Conservation (phyloP, 2,888 invertebrate species). For the Xylota segnis region DNA sequence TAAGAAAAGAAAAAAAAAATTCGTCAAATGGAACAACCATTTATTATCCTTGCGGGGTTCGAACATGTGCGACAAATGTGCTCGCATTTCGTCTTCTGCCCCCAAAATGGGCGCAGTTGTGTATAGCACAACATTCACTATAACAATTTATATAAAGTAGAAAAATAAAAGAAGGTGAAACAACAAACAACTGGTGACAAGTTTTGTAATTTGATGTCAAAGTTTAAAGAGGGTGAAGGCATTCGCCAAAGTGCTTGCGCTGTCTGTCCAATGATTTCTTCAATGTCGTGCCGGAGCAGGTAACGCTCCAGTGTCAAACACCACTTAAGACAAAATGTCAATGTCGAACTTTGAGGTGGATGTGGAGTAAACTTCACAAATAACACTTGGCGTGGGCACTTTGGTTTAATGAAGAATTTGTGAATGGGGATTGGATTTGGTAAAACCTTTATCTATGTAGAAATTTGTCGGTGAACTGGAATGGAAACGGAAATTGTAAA, state of each 20-base stretch:
- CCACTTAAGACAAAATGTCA: conserved; percentile 66
- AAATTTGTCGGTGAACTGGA: conserved; percentile 39
- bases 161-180: not conserved
- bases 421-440: not conserved
- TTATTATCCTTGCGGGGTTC: not conserved
- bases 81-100: not conserved
- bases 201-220: conserved; percentile 52
- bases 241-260: conserved; percentile 22
- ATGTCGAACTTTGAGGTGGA: conserved; percentile 54
- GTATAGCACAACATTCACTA: not conserved
- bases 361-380: conserved; percentile 43
- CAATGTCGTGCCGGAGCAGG: conserved; percentile 20
- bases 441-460: conserved; percentile 13
- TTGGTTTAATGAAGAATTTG: conserved; percentile 19
- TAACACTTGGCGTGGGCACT: conserved; percentile 31
- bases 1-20: not conserved
- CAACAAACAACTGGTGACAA: conserved; percentile 38
- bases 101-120: not conserved
- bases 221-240: conserved; percentile 48
- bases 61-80: not conserved
- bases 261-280: conserved; percentile 42
- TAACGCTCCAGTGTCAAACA: conserved; percentile 47
- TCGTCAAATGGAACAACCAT: too few species aligned
- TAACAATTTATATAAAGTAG: not conserved
- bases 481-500: conserved; percentile 48